Conservation (phyloP, 2,113 vertebrate species). For the Stegostoma tigrinum region DNA sequence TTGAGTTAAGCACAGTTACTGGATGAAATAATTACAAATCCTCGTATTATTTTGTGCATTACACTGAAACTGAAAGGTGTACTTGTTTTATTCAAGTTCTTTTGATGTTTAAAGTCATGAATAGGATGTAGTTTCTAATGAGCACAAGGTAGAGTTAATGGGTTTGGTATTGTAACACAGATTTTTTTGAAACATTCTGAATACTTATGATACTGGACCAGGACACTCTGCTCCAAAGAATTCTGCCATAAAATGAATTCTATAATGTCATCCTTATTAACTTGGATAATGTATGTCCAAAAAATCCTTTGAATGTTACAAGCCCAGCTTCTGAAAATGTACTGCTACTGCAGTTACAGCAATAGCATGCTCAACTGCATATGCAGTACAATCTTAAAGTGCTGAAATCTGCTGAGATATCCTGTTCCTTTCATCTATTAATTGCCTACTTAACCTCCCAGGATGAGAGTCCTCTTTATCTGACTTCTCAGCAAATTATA, state of each 20-base stretch:
- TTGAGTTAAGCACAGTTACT: background rate
- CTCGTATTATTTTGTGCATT: background rate
- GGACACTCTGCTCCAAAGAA: background rate
- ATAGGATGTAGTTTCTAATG: background rate
- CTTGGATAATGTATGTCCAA: background rate
- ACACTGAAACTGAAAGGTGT: background rate
- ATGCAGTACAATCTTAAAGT: background rate
- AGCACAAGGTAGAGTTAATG: background rate
- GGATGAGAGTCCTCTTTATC: background rate
- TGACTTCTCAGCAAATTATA: background rate
- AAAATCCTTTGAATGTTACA: background rate
- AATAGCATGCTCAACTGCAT: background rate
- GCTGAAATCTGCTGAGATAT: background rate
- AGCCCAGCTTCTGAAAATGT: background rate
- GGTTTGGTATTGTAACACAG: background rate
- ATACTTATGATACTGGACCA: background rate
- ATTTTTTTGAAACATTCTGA: background rate
- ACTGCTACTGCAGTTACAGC: background rate
- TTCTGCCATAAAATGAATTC: background rate
- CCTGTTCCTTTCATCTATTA: background rate
- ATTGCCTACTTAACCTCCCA: background rate
- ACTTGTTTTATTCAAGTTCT: background rate
- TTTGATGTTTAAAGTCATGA: background rate
- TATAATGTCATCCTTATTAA: background rate
- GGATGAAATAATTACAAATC: background rate